Percentiles rank a stretch among this genome's conserved stretches.
Conservation (phyloP, 2,888 invertebrate species). For the Drosophila tripunctata region DNA sequence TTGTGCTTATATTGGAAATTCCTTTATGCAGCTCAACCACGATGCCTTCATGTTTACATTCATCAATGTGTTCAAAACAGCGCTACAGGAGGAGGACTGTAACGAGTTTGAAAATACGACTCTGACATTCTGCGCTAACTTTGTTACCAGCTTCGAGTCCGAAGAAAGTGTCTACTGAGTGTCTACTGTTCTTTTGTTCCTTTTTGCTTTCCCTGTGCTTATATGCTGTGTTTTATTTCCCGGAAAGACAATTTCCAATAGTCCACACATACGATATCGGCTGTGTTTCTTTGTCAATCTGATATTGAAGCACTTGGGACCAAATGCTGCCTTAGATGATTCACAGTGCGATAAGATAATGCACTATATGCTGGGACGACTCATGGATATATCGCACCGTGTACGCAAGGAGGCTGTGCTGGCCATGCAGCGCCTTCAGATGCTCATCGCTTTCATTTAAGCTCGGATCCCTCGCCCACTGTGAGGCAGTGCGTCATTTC, state of each 20-base stretch:
- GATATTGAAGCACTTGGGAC: conserved; percentile 89
- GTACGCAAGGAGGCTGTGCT: conserved; percentile 92
- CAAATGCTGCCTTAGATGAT: conserved; percentile 91
- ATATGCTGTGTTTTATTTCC: too few relatives aligned
- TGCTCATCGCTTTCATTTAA: conserved; percentile 90
- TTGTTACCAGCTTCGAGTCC: conserved; percentile 87
- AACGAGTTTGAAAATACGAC: conserved; percentile 89
- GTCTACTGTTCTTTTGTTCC: conserved; percentile 39
- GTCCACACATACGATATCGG: conserved; percentile 87
- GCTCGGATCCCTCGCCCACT: conserved; percentile 90
- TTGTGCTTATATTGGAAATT: neutral
- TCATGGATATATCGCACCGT: conserved; percentile 90
- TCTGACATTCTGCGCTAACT: conserved; percentile 89
- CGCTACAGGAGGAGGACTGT: conserved; percentile 88
- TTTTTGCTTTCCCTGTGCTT: too few relatives aligned
- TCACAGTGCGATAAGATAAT: conserved; percentile 90
- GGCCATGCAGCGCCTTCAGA: conserved; percentile 92
- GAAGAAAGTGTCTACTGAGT: conserved; percentile 83
- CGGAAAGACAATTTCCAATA: conserved; percentile 85
- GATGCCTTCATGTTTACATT: conserved; percentile 88
- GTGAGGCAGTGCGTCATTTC: conserved; percentile 89
- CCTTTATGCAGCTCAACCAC: conserved; percentile 85
- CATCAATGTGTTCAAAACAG: conserved; percentile 87
- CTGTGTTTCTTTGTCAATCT: conserved; percentile 92
- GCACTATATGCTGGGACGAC: conserved; percentile 88